Evolutionary conservation across 2,113 vertebrate species (phyloP), one percentile per base, ranked within the genome.

Genomic region (Pelodiscus sinensis): DNA sequence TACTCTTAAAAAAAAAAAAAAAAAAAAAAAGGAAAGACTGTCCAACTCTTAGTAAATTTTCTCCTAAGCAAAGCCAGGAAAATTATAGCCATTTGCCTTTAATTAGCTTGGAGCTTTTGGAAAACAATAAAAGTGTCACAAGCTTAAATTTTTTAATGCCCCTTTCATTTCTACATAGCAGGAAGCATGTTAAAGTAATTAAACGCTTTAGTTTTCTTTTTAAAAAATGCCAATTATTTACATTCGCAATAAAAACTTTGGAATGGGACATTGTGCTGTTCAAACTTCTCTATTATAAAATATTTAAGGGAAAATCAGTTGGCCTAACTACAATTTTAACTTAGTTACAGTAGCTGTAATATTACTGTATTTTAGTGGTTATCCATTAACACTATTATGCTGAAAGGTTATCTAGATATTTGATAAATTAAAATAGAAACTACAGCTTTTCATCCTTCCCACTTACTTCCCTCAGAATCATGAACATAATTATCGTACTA

Each of bases 161-260:
- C 97, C 97, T 97, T 98, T 97, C 97, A 94, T 96, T 95, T 97
- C 98, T 98, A 97, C 98, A 98, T 98, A 98, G 98, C 98, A 97
- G 97, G 97, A 97, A 97, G 96, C 97, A 96, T 97, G 93, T 97
- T 97, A 97, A 96, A 97, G 97, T 96, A 96, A 44, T 93, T 94
- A 94, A 92, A 92, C 89, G 90, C 88, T 97, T 97, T 96, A 97
- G 95, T 95, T 97, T 96, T 93, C 84, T 96, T 94, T 95, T 95
- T 95, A 14, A 96, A 96, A 97, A 97, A 98, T 21, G 97, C 97
- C 98, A 98, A 97, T 98, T 97, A 98, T 97, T 97, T 97, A 98
- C 97, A 98, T 97, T 96, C 89, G 75, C 93, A 90, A 95, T 62
- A 94, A 94, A 95, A 97, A 97, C 93, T 95, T 97, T 97, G 96